phyloP scores from a whole-genome alignment of 2,888 invertebrate species.

The Orthonevra nobilis region DNA sequence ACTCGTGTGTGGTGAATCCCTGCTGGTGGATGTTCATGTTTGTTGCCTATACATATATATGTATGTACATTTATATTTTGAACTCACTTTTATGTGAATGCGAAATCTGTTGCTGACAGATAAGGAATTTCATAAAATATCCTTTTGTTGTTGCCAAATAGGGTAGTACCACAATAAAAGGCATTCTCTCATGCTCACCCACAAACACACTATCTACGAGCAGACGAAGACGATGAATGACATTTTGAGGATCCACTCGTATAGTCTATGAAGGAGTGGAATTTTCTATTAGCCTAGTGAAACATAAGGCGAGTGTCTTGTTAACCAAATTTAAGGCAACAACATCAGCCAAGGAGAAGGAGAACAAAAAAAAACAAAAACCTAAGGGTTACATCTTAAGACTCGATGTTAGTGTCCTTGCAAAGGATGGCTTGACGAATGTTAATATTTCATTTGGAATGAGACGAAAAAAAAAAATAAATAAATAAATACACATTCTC shows the following conservation, averaged over 20 bases:
- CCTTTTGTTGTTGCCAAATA: constrained; percentile 62
- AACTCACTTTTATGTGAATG: constrained; percentile 50
- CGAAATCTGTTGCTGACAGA: constrained; percentile 69
- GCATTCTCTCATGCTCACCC: too few relatives aligned
- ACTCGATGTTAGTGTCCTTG: constrained; percentile 13
- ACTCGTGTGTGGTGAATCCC: too few relatives aligned
- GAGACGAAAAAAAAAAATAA: not conserved
- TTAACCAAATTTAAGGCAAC: constrained; percentile 42
- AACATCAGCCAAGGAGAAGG: not conserved
- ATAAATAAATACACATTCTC: too few relatives aligned
- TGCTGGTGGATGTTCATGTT: not conserved
- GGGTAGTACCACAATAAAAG: constrained; percentile 49
- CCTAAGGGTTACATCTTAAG: constrained; percentile 28
- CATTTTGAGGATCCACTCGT: constrained; percentile 37
- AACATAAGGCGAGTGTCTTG: constrained; percentile 65
- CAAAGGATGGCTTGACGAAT: not conserved
- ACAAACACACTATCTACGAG: not conserved
- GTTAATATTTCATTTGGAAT: constrained; percentile 8
- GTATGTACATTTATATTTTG: constrained; percentile 21
- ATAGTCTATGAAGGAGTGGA: constrained; percentile 10
- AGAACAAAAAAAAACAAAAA: constrained; percentile 6
- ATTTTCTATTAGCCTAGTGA: constrained; percentile 52
- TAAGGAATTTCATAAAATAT: constrained; percentile 69
- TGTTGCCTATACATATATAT: not conserved
- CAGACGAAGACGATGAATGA: constrained; percentile 30